A percentile compares a stretch with the other conserved stretches of the same genome.
phyloP scores from a whole-genome alignment of 2,888 invertebrate species.

The Protonemura montana region DNA sequence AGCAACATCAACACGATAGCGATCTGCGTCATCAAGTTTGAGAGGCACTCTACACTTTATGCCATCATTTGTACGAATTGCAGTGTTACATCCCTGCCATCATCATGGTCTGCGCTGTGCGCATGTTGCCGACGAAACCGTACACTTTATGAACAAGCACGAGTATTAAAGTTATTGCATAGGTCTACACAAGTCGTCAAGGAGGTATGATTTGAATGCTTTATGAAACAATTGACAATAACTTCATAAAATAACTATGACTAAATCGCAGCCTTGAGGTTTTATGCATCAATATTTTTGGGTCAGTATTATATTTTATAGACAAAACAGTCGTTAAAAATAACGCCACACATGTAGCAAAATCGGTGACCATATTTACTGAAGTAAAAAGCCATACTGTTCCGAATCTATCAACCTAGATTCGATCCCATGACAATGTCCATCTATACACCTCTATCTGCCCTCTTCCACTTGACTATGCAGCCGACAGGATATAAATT shows the following conservation, averaged over 20 bases:
- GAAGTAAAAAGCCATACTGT: background rate
- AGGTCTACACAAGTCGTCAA: background rate
- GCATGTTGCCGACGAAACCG: background rate
- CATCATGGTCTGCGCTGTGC: background rate
- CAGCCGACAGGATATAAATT: conserved; percentile 13
- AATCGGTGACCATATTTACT: background rate
- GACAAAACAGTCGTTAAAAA: too few relatives aligned
- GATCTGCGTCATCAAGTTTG: background rate
- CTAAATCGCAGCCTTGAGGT: background rate
- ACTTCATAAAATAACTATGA: background rate
- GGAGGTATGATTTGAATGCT: background rate
- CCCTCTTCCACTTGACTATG: background rate
- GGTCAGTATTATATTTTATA: background rate
- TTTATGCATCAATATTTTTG: background rate
- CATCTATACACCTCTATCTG: background rate
- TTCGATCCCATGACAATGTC: background rate
- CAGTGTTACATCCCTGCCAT: background rate
- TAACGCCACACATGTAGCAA: background rate
- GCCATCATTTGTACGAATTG: background rate
- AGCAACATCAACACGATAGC: background rate
- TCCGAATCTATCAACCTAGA: background rate
- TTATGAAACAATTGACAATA: background rate
- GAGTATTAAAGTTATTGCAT: background rate
- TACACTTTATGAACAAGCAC: background rate
- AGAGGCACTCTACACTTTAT: background rate